phyloP scores from a whole-genome alignment of 2,797 vertebrate species.

The Basileuterus tristriatus region DNA sequence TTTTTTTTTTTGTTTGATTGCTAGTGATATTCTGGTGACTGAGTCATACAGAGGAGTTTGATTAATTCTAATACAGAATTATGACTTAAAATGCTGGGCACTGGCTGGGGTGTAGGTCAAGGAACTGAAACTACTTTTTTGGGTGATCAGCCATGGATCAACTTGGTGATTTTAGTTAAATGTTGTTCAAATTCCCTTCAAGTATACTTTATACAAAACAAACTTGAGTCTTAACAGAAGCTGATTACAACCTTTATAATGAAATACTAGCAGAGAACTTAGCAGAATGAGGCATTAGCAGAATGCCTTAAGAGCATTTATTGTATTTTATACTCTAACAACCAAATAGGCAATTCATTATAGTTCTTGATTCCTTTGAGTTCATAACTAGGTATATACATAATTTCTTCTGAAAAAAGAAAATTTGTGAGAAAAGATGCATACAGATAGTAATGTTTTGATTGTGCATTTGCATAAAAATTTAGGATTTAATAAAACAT shows the following conservation, averaged over 20 bases:
- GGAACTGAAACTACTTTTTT: neutral
- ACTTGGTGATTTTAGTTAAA: neutral
- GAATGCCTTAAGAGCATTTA: neutral
- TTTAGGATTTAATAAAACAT: neutral
- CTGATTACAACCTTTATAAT: neutral
- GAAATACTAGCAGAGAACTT: neutral
- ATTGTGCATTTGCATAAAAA: neutral
- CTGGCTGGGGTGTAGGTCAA: neutral
- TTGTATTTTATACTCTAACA: neutral
- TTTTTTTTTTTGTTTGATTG: neutral
- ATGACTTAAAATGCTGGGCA: neutral
- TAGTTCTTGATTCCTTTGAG: neutral
- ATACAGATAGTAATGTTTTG: neutral
- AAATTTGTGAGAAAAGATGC: neutral
- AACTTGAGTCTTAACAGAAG: neutral
- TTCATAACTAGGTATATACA: fast-evolving
- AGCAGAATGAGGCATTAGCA: neutral
- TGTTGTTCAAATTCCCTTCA: neutral
- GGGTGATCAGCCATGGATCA: neutral
- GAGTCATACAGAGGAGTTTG: neutral
- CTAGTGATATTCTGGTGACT: neutral
- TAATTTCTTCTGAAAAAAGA: neutral
- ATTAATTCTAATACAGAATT: neutral
- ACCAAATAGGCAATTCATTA: neutral
- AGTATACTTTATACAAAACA: neutral